A percentile compares a stretch with the other conserved stretches of the same genome.
Evolutionary conservation across 2,888 invertebrate genomes (phyloP).

Genomic region (Hirtodrosophila alboralis): DNA sequence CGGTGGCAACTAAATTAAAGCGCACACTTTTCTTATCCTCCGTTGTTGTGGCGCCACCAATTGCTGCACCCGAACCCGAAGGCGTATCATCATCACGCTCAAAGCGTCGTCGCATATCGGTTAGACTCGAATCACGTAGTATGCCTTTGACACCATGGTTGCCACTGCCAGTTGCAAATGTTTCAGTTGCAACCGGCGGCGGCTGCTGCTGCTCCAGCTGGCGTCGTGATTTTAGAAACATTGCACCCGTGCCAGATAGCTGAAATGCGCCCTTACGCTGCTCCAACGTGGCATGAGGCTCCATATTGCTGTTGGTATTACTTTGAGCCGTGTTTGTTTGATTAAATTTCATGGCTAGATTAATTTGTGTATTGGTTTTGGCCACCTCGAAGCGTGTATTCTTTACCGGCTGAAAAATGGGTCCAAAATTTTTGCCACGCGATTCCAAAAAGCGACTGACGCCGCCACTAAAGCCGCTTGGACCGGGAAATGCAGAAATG

Average conservation of each 20-base stretch:
- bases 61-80: conserved; percentile 73
- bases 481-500: conserved; percentile 51
- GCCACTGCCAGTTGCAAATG: conserved; percentile 15
- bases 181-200: not conserved
- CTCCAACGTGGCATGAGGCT: conserved; percentile 75
- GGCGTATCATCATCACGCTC: conserved; percentile 62
- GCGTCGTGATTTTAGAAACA: conserved; percentile 87
- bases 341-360: conserved; percentile 75
- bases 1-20: conserved; percentile 85
- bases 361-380: conserved; percentile 80
- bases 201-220: conserved; percentile 58
- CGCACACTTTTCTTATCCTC: conserved; percentile 91
- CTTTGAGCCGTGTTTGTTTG: conserved; percentile 1
- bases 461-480: conserved; percentile 79
- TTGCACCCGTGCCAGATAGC: conserved; percentile 86
- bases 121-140: conserved; percentile 86
- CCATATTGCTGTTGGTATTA: not conserved
- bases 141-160: conserved; percentile 86
- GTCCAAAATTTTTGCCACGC: conserved; percentile 75
- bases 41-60: conserved; percentile 80
- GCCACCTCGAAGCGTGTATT: conserved; percentile 82
- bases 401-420: conserved; percentile 77
- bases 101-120: conserved; percentile 80
- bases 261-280: conserved; percentile 74
- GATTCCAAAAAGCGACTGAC: conserved; percentile 81